Percentiles rank a stretch among this genome's conserved stretches.
Evolutionary conservation across 37 sponge, comb jelly and placozoan genomes (phyloP).

Genomic region (Spongilla lacustris): DNA sequence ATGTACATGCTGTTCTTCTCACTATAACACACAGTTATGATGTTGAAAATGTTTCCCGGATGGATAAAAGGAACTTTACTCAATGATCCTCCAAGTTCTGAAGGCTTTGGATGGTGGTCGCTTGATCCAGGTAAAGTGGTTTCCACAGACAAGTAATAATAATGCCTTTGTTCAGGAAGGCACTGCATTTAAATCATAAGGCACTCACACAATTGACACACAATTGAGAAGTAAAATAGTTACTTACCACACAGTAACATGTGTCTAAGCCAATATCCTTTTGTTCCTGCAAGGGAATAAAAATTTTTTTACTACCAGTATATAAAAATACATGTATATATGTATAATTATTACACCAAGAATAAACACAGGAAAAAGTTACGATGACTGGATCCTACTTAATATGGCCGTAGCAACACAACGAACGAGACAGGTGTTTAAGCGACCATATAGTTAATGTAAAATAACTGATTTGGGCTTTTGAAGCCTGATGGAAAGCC

Average conservation of each 20-base stretch:
- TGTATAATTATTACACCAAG: too few species aligned
- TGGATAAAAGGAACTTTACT: slow-evolving; percentile 60
- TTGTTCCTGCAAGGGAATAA: background rate
- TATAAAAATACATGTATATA: too few species aligned
- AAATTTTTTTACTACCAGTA: too few species aligned
- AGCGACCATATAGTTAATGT: too few species aligned
- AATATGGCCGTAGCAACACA: too few species aligned
- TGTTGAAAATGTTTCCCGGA: slow-evolving; percentile 39
- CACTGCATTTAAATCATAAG: slow-evolving; percentile 4
- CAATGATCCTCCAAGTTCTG: slow-evolving; percentile 44
- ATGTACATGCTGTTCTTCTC: background rate
- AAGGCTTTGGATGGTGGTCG: slow-evolving; percentile 2
- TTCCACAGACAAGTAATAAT: slow-evolving; percentile 32
- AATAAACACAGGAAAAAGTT: too few species aligned
- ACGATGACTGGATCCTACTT: too few species aligned
- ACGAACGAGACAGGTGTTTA: too few species aligned
- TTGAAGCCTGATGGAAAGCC: too few species aligned
- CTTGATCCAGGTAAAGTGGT: slow-evolving; percentile 10
- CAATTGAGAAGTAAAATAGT: background rate
- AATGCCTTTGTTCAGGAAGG: slow-evolving; percentile 37
- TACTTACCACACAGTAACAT: slow-evolving; percentile 27
- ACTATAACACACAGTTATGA: slow-evolving; percentile 39
- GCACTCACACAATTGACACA: too few species aligned
- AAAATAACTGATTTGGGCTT: too few species aligned
- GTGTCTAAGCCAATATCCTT: slow-evolving; percentile 15